Conservation (phyloP, 2,797 vertebrate species). For the Menidia menidia region DNA sequence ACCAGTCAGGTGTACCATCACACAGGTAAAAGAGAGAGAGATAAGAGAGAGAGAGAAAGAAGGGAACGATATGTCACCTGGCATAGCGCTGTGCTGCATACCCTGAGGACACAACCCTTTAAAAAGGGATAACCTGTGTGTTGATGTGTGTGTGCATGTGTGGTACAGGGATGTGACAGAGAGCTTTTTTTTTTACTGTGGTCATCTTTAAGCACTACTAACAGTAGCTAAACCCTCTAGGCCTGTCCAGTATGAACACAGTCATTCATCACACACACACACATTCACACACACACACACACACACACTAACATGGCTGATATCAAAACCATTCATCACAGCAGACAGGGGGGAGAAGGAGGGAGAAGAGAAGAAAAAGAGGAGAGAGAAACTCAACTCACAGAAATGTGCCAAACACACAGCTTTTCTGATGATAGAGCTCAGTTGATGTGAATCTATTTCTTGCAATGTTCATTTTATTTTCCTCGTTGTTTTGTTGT, state of each 20-base stretch:
- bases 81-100: slow-evolving; percentile 26
- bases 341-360: slow-evolving; percentile 49
- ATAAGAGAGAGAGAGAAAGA: slow-evolving; percentile 35
- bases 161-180: slow-evolving; percentile 62
- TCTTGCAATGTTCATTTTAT: slow-evolving; percentile 26
- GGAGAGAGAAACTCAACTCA: slow-evolving; percentile 36
- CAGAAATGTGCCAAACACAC: slow-evolving; percentile 32
- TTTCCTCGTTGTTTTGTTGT: slow-evolving; percentile 18
- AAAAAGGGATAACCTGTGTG: slow-evolving; percentile 59
- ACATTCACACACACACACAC: slow-evolving; percentile 18
- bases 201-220: slow-evolving; percentile 82
- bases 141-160: slow-evolving; percentile 31
- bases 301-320: slow-evolving; percentile 36
- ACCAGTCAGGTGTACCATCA: slow-evolving; percentile 36
- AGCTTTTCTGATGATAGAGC: slow-evolving; percentile 34
- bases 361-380: slow-evolving; percentile 39
- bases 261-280: slow-evolving; percentile 66
- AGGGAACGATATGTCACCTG: slow-evolving; percentile 56
- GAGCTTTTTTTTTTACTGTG: slow-evolving; percentile 68
- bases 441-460: slow-evolving; percentile 12
- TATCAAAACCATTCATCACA: slow-evolving; percentile 79
- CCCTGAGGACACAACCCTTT: slow-evolving; percentile 62
- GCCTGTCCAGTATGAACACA: slow-evolving; percentile 69
- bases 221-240: slow-evolving; percentile 75
- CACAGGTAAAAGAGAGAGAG: slow-evolving; percentile 42